Evolutionary conservation across 1,140 invertebrate genomes (phyloP), one percentile per base, ranked within the genome.

Genomic region (Wiebesia pumilae): DNA sequence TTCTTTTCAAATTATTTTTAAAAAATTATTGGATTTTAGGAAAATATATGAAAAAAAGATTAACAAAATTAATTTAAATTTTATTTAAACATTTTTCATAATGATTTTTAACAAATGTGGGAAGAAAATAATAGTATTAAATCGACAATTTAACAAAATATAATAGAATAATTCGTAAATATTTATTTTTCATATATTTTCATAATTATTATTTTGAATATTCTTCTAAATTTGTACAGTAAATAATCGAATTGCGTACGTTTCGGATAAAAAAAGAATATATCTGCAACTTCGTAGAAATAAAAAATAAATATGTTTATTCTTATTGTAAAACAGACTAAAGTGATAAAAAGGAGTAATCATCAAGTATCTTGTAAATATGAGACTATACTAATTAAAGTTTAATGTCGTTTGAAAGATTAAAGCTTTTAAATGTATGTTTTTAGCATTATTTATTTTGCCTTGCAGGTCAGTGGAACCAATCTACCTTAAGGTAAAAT

Each of bases 341-440:
- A 81, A 77, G 78, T 83, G 84, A 51, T 90, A 89, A 87, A 88
- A 83, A 83, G 80, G n/a, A 40, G 33, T 82, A 78, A 83, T 83
- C 84, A 71, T 83, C 85, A 90, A 90, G 88, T 91, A 90, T 91
- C 87, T 89, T 93, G 91, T 92, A 92, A 91, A 92, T 91, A 92
- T 90, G 89, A 87, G 62, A 90, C 89, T 93, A 89, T 91, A 92
- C 88, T 91, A 91, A 88, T 90, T 91, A 92, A 92, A 90, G 91
- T 91, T 92, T 90, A 91, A 88, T 92, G 91, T 93, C 90, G 92
- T 92, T 93, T 91, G 90, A 92, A 91, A 91, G 85, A 92, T 92
- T 92, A 93, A 93, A 93, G 91, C 90, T 91, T 91, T 92, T 89
- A 83, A 91, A 89, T 91, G 89, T 88, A 90, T 88, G 19, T 71